Conservation (phyloP, 2,888 invertebrate genomes). For the Melinaea menophilus region DNA sequence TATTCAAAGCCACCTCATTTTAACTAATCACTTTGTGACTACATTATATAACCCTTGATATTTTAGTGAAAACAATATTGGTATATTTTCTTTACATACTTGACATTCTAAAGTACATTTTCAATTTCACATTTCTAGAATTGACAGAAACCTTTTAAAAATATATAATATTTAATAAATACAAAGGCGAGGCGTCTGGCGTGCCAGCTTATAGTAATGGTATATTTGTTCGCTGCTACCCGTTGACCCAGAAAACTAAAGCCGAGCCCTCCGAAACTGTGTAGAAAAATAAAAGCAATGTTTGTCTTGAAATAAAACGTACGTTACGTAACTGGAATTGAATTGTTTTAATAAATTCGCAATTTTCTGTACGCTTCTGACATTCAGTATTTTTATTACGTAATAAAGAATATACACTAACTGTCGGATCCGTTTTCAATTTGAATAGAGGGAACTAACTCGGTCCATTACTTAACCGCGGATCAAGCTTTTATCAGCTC, state of each 20-base stretch:
- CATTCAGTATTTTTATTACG: background rate
- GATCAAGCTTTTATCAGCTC: constrained; percentile 1
- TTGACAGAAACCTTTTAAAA: background rate
- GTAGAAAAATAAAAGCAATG: constrained; percentile 10
- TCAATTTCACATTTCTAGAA: constrained; percentile 3
- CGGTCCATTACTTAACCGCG: background rate
- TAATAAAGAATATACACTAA: background rate
- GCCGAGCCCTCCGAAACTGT: constrained; percentile 16
- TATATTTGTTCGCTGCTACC: constrained; percentile 28
- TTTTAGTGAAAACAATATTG: no score
- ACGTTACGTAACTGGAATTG: background rate
- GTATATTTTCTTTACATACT: no score
- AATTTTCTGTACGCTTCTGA: background rate
- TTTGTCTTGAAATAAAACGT: constrained; percentile 6
- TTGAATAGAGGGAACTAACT: background rate
- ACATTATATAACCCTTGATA: no score
- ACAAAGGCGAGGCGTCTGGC: constrained; percentile 5
- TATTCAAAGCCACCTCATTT: no score
- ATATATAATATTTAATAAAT: background rate
- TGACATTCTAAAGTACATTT: background rate
- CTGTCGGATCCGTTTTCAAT: background rate
- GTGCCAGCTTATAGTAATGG: constrained; percentile 21
- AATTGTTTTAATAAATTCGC: background rate
- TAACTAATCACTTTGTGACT: no score
- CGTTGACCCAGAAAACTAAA: constrained; percentile 35